Conservation (phyloP, 2,797 vertebrate species). For the Oryzias dopingdopingensis region DNA sequence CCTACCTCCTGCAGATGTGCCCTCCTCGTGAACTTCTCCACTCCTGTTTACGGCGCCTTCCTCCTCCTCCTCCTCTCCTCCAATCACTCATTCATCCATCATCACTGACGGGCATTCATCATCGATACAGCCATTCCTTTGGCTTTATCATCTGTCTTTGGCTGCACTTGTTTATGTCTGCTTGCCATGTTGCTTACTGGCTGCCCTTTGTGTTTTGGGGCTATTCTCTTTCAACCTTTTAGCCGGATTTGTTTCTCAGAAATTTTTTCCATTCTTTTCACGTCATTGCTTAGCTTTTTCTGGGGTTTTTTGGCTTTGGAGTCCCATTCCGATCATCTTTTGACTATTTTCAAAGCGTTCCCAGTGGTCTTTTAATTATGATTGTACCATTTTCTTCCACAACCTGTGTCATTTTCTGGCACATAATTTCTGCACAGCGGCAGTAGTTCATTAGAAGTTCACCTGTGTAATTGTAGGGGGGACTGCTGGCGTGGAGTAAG, state of each 20-base stretch:
- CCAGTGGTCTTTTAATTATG: too few species aligned
- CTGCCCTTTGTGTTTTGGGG: conserved; percentile 43
- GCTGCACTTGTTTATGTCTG: conserved; percentile 36
- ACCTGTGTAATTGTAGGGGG: too few species aligned
- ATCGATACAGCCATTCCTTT: conserved; percentile 39
- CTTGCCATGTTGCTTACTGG: conserved; percentile 48
- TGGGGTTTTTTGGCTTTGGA: too few species aligned
- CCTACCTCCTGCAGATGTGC: conserved; percentile 30
- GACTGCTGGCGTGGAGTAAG: too few species aligned
- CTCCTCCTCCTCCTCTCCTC: conserved; percentile 32
- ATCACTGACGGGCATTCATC: conserved; percentile 58
- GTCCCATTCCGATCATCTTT: too few species aligned
- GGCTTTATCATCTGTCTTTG: conserved; percentile 60
- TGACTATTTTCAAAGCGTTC: too few species aligned
- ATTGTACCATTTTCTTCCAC: too few species aligned
- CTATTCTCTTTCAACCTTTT: conserved; percentile 55
- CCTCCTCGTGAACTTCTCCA: conserved; percentile 53
- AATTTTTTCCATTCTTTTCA: conserved; percentile 19
- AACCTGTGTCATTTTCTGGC: too few species aligned
- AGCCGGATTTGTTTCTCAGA: conserved; percentile 32
- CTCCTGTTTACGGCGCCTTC: conserved; percentile 57
- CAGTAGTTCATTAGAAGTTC: too few species aligned
- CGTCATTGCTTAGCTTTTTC: too few species aligned
- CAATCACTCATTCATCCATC: conserved; percentile 58
- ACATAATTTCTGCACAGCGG: too few species aligned